phyloP scores from a whole-genome alignment of 2,888 invertebrate species.

The Linnaemya tessellans region DNA sequence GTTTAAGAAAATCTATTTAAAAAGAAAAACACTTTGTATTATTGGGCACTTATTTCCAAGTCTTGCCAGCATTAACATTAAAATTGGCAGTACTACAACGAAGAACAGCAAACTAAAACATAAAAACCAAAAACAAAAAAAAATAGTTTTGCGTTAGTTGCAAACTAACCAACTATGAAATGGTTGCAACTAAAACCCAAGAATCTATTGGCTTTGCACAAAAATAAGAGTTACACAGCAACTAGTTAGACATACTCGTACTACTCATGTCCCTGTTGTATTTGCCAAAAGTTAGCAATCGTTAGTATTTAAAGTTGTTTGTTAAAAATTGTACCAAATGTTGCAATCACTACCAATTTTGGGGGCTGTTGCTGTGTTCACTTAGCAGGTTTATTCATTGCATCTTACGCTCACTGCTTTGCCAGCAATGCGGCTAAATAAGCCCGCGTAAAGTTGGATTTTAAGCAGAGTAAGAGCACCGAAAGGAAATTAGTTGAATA shows the following conservation, averaged over 20 bases:
- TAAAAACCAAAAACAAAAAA: neutral
- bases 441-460: neutral
- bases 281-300: conserved; percentile 68
- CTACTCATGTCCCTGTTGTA: conserved; percentile 66
- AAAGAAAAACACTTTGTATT: conserved; percentile 47
- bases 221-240: conserved; percentile 40
- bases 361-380: conserved; percentile 27
- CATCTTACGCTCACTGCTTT: conserved; percentile 8
- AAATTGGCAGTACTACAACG: conserved; percentile 61
- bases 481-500: conserved; percentile 3
- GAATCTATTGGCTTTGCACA: conserved; percentile 13
- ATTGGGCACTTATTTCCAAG: conserved; percentile 45
- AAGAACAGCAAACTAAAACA: neutral
- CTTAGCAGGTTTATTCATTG: conserved; percentile 26
- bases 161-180: conserved; percentile 35
- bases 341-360: conserved; percentile 74
- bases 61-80: conserved; percentile 50
- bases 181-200: conserved; percentile 2
- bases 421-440: neutral
- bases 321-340: conserved; percentile 71
- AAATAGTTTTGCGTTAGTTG: conserved; percentile 34
- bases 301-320: conserved; percentile 68
- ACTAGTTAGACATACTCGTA: conserved; percentile 11
- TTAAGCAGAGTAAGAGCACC: neutral
- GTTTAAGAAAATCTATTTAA: neutral